Conservation (phyloP, 2,113 vertebrate genomes). For the Menidia beryllina region DNA sequence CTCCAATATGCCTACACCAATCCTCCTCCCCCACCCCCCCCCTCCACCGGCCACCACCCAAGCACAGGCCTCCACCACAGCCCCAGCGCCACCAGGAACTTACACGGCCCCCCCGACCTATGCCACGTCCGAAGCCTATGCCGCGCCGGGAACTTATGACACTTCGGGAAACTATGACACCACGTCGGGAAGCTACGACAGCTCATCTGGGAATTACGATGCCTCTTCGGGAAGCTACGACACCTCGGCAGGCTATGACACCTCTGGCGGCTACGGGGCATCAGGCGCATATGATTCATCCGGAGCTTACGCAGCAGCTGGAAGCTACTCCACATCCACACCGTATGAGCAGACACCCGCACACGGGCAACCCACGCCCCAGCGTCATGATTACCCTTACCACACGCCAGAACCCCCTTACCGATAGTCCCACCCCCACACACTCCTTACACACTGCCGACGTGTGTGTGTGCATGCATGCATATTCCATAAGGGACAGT, state of each 20-base stretch:
- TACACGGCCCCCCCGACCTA: conserved; percentile 71
- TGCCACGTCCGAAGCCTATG: conserved; percentile 53
- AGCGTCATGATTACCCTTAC: conserved; percentile 82
- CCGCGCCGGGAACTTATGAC: conserved; percentile 64
- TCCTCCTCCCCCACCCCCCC: conserved; percentile 72
- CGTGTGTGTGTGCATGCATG: conserved; percentile 42
- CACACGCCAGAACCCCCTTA: conserved; percentile 85
- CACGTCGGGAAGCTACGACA: conserved; percentile 54
- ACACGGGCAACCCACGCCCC: conserved; percentile 84
- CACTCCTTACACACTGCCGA: conserved; percentile 60
- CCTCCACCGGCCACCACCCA: conserved; percentile 68
- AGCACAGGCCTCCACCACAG: conserved; percentile 52
- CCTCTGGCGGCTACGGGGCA: conserved; percentile 70
- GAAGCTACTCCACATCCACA: conserved; percentile 80
- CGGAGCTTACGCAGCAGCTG: conserved; percentile 72
- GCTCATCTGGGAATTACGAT: conserved; percentile 63
- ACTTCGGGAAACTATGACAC: conserved; percentile 52
- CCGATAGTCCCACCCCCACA: conserved; percentile 75
- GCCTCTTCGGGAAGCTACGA: conserved; percentile 61
- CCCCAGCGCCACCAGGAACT: conserved; percentile 71
- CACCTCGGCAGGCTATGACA: conserved; percentile 59
- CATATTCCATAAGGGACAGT: conserved; percentile 59
- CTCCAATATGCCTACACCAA: conserved; percentile 82
- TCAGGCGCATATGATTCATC: conserved; percentile 75
- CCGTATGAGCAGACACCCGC: conserved; percentile 86